phyloP scores from a whole-genome alignment of 2,113 vertebrate species.

The Oreochromis aureus region DNA sequence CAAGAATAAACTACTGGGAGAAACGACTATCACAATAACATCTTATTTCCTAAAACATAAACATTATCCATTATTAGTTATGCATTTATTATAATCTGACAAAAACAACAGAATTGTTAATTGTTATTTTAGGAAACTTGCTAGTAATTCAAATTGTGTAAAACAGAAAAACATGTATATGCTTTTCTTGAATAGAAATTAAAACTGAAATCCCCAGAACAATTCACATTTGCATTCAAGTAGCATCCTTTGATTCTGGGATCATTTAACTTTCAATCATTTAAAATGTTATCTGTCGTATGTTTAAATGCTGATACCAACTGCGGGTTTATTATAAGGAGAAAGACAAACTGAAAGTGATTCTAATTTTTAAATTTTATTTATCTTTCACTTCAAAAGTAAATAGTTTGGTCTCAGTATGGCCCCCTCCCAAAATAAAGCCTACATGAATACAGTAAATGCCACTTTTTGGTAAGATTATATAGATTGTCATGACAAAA shows the following conservation, averaged over 20 bases:
- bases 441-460: not conserved
- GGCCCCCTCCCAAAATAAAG: not conserved
- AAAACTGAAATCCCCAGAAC: not conserved
- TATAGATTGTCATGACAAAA: not conserved
- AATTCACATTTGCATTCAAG: not conserved
- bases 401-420: not conserved
- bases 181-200: not conserved
- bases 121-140: not conserved
- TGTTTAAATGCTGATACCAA: not conserved
- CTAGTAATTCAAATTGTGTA: accelerated
- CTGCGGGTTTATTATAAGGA: not conserved
- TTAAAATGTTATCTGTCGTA: not conserved
- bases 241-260: not conserved
- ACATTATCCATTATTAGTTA: not conserved
- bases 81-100: not conserved
- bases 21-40: not conserved
- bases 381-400: not conserved
- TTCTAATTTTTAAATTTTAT: accelerated
- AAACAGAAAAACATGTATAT: not conserved
- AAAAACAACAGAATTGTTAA: not conserved
- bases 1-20: not conserved
- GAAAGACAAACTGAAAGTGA: not conserved
- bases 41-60: not conserved
- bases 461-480: not conserved
- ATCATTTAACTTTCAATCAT: not conserved